Evolutionary conservation across 2,797 vertebrate genomes (phyloP).

Genomic region (Setipinna tenuifilis): DNA sequence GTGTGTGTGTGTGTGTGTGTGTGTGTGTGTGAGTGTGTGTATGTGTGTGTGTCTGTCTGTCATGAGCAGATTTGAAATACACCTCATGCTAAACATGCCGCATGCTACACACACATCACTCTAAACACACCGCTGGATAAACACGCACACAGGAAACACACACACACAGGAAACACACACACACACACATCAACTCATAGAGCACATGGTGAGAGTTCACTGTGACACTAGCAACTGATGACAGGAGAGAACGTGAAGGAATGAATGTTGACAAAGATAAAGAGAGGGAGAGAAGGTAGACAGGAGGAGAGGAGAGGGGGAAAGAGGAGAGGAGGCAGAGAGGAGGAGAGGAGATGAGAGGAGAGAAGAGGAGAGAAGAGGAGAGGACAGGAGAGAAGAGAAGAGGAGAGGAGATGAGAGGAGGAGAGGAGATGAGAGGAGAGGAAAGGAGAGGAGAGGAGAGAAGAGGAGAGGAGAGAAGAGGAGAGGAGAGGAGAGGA

Average conservation of each 20-base stretch:
- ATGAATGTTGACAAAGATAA: background rate
- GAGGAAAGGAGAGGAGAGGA: background rate
- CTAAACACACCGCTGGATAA: too few relatives aligned
- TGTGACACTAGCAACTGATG: background rate
- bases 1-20: too few relatives aligned
- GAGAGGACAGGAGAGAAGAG: background rate
- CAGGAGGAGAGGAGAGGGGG: background rate
- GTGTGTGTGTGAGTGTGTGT: too few relatives aligned
- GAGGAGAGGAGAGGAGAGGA: background rate
- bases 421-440: background rate
- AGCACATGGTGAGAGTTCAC: background rate
- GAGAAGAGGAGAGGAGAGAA: background rate
- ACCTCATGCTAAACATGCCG: too few relatives aligned
- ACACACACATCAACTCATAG: background rate
- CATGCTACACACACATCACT: too few relatives aligned
- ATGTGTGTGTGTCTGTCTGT: too few relatives aligned
- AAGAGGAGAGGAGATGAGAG: background rate
- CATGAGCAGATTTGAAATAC: too few relatives aligned
- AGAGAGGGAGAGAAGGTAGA: background rate
- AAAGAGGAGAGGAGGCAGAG: background rate
- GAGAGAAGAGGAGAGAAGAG: background rate
- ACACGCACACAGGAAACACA: too few relatives aligned
- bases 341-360: background rate
- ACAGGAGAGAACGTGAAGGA: background rate
- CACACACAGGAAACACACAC: too few relatives aligned